Evolutionary conservation across 1,140 invertebrate genomes (phyloP).

Genomic region (Paraescarpia echinospica): DNA sequence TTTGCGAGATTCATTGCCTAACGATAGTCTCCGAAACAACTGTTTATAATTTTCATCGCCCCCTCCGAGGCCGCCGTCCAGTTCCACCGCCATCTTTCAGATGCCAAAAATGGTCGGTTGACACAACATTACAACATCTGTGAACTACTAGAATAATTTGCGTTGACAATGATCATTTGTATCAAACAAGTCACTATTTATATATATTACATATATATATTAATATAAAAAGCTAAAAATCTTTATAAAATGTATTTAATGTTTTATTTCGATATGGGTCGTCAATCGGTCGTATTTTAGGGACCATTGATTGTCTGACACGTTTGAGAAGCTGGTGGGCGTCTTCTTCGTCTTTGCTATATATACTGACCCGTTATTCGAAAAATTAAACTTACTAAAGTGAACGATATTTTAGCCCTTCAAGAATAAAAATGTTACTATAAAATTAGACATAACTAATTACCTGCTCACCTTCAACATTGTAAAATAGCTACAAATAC

Average conservation of each 20-base stretch:
- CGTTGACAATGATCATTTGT: background rate
- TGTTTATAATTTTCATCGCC: background rate
- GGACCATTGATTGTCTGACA: background rate
- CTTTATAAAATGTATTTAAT: background rate
- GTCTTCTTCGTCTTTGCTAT: too few species aligned
- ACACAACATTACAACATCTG: background rate
- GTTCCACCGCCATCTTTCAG: background rate
- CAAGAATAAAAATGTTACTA: too few species aligned
- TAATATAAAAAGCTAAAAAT: background rate
- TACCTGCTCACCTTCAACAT: too few species aligned
- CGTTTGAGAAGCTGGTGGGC: too few species aligned
- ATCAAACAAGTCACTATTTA: background rate
- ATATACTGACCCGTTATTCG: too few species aligned
- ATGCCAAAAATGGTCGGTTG: background rate
- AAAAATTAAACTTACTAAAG: too few species aligned
- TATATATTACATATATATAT: background rate
- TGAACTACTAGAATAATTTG: background rate
- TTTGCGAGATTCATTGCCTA: slow-evolving; percentile 11
- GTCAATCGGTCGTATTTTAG: background rate
- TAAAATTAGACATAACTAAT: too few species aligned
- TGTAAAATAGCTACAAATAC: too few species aligned
- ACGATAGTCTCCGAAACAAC: background rate
- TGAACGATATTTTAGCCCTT: too few species aligned
- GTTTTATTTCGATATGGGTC: background rate
- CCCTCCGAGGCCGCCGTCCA: background rate